Evolutionary conservation across 2,888 invertebrate species (phyloP).

Genomic region (Epinotia bilunana): DNA sequence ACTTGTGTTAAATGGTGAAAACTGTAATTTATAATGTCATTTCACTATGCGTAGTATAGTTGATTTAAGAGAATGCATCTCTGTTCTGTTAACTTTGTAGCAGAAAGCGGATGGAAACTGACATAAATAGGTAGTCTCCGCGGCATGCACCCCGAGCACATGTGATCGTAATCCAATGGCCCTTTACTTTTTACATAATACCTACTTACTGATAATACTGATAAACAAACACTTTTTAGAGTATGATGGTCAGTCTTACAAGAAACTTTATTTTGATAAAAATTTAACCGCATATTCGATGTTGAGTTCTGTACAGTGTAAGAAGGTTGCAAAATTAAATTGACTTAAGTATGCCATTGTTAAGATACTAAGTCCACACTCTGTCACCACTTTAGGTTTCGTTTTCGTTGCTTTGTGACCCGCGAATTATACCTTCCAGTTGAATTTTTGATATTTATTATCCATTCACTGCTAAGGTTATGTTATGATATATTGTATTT

Average conservation of each 20-base stretch:
- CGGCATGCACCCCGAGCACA: conserved; percentile 16
- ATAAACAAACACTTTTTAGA: conserved; percentile 22
- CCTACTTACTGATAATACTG: conserved; percentile 16
- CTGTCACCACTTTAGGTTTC: conserved; percentile 8
- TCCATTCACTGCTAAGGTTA: no score
- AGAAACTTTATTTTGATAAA: neutral
- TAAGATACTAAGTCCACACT: conserved; percentile 24
- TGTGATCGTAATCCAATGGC: conserved; percentile 9
- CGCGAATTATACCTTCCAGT: neutral
- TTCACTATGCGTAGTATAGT: conserved; percentile 2
- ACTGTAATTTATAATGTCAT: neutral
- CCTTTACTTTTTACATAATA: conserved; percentile 11
- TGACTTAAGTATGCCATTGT: conserved; percentile 1
- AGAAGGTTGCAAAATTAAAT: conserved; percentile 8
- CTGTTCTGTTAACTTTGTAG: conserved; percentile 20
- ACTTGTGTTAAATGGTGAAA: neutral
- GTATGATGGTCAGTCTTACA: neutral
- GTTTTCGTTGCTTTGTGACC: conserved; percentile 9
- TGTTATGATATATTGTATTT: neutral
- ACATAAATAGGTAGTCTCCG: conserved; percentile 33
- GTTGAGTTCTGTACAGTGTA: neutral
- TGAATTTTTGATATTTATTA: neutral
- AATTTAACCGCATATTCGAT: neutral
- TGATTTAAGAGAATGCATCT: conserved; percentile 6
- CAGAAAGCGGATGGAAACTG: conserved; percentile 22